Conservation (phyloP, 1,140 invertebrate species). For the Hyposmocoma kahamanoa region DNA sequence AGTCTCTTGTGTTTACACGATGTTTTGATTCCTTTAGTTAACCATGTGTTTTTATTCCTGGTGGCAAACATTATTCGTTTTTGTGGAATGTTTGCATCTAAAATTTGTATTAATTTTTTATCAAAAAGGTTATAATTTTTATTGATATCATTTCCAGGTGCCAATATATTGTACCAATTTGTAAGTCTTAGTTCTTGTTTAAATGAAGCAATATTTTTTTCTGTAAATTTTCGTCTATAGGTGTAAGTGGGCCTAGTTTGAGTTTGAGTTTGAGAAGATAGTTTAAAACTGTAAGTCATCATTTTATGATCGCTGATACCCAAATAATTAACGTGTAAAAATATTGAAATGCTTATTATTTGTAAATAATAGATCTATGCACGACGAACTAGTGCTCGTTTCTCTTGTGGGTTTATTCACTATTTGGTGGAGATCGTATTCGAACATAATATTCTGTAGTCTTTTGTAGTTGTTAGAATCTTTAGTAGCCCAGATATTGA, state of each 20-base stretch:
- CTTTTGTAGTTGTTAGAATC: neutral
- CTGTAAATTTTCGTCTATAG: neutral
- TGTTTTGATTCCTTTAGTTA: too few relatives aligned
- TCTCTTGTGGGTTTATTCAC: neutral
- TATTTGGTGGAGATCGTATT: neutral
- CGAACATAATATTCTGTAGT: neutral
- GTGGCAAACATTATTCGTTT: too few relatives aligned
- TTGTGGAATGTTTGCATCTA: too few relatives aligned
- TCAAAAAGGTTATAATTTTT: neutral
- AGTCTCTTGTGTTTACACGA: too few relatives aligned
- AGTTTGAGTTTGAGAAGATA: neutral
- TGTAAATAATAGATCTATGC: slow-evolving; percentile 1
- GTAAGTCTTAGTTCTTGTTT: neutral
- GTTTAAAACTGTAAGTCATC: neutral
- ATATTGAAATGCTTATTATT: neutral
- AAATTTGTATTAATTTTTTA: neutral
- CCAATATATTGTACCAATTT: neutral
- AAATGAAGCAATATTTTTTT: neutral
- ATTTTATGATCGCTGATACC: neutral
- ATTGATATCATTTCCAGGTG: neutral
- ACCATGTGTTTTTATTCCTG: too few relatives aligned
- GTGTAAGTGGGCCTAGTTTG: neutral
- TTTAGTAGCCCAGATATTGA: neutral
- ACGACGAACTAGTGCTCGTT: neutral
- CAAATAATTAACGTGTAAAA: neutral